A percentile compares a stretch with the other conserved stretches of the same genome.
Conservation (phyloP, 2,797 vertebrate species). For the Clarias fuscus region DNA sequence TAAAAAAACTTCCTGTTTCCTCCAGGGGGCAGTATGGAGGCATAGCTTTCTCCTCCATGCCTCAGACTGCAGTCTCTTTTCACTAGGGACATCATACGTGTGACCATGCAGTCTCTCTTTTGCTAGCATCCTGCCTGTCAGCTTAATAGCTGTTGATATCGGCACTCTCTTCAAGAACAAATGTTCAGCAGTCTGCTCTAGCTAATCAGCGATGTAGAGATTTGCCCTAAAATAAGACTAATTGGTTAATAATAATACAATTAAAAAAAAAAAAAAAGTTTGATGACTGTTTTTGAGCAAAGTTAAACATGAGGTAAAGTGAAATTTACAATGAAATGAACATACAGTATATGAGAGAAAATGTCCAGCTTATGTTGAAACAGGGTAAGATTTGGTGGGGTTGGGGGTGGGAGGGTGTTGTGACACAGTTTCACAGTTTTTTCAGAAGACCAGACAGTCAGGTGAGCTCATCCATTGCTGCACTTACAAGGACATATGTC, state of each 20-base stretch:
- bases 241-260: neutral
- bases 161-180: constrained; percentile 25
- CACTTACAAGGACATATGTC: constrained; percentile 45
- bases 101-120: constrained; percentile 46
- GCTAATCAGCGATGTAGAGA: neutral
- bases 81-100: constrained; percentile 54
- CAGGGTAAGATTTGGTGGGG: neutral
- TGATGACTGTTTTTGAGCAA: neutral
- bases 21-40: constrained; percentile 49
- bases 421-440: constrained; percentile 46
- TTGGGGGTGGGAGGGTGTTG: constrained; percentile 1
- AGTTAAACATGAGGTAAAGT: constrained; percentile 3
- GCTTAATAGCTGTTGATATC: constrained; percentile 42
- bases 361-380: constrained; percentile 6
- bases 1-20: constrained; percentile 34
- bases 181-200: constrained; percentile 18
- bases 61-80: constrained; percentile 56
- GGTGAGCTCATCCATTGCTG: constrained; percentile 38
- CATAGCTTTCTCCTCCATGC: constrained; percentile 19
- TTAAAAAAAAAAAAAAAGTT: neutral
- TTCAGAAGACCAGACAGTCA: constrained; percentile 44
- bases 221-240: constrained; percentile 13
- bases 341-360: neutral
- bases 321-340: neutral
- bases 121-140: constrained; percentile 50